phyloP scores from a whole-genome alignment of 2,113 vertebrate species.

The Chlorodrepanis virens region DNA sequence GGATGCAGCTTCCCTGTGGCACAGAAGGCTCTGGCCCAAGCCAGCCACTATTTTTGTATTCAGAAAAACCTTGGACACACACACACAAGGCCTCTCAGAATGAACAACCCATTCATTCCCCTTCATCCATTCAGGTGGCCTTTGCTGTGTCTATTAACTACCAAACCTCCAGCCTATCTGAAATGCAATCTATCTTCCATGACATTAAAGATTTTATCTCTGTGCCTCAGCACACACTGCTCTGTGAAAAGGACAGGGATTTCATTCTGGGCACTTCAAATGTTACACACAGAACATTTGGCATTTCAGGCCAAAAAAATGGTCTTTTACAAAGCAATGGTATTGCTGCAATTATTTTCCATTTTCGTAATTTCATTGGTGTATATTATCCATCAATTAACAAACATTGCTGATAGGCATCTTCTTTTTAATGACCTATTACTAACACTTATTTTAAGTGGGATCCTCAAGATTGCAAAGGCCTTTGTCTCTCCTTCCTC shows the following conservation, averaged over 20 bases:
- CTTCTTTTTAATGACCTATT: background rate
- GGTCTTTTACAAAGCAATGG: background rate
- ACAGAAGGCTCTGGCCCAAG: background rate
- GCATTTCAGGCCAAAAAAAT: background rate
- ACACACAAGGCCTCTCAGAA: background rate
- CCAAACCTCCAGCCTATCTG: background rate
- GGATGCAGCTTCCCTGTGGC: background rate
- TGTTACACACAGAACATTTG: background rate
- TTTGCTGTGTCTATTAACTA: background rate
- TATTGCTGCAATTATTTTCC: background rate
- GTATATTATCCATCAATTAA: background rate
- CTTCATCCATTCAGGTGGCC: background rate
- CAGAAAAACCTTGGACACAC: background rate
- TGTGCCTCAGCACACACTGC: background rate
- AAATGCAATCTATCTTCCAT: background rate
- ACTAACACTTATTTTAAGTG: background rate
- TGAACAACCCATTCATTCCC: background rate
- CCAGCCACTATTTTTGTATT: background rate
- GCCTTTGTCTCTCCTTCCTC: background rate
- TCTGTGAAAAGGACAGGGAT: background rate
- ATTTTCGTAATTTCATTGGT: background rate
- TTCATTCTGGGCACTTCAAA: background rate
- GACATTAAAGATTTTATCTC: background rate
- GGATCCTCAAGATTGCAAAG: background rate
- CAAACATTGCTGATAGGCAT: background rate